Base-by-base conservation (phyloP, 2,888 invertebrate genomes). In the Syritta pipiens region DNA sequence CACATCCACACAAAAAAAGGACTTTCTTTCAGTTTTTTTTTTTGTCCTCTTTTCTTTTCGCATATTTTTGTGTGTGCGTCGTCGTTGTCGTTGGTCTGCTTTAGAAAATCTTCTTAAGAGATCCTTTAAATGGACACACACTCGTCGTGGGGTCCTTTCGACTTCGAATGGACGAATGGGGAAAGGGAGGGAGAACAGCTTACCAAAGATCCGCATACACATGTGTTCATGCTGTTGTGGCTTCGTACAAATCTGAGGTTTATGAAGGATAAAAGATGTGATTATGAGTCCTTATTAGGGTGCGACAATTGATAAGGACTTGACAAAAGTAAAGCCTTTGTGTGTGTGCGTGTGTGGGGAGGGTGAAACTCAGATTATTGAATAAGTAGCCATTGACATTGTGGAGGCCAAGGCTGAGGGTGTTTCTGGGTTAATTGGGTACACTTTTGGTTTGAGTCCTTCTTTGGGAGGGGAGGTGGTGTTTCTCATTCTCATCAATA, bases 241-340 rank as follows among this genome's bases (percentile, higher is more conserved):
- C 79, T 74, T 68, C 72, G 32, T 68, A 57, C 57, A 49, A 79
- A 79, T 68, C 72, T 42, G 60, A 51, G 60, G 62, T 24, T 79
- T 79, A 74, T 63, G 49, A 74, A 46, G 79, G 67, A 79, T 74
- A 79, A 79, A 74, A 51, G 77, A 72, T 72, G 67, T 37, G 72
- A 72, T 79, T 79, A 79, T 79, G 79, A 79, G 37, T 68, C 72
- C 62, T 74, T 79, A 68, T 79, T 79, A 79, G 67, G 79, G 9
- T 63, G 59, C 37, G 62, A 57, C 77, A 72, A 79, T 79, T 67
- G 72, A 72, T 74, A 74, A 76, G 68, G 7, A 60, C 9, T n/a
- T 22, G 10, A 44, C 69, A 63, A 51, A 57, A 55, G 55, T 57
- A 37, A 37, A 37, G 7, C 14, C 1, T 4, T 1, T 60, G 30